Evolutionary conservation across 2,888 invertebrate genomes (phyloP), one percentile per base, ranked within the genome.

Genomic region (Hoplodrina blanda): DNA sequence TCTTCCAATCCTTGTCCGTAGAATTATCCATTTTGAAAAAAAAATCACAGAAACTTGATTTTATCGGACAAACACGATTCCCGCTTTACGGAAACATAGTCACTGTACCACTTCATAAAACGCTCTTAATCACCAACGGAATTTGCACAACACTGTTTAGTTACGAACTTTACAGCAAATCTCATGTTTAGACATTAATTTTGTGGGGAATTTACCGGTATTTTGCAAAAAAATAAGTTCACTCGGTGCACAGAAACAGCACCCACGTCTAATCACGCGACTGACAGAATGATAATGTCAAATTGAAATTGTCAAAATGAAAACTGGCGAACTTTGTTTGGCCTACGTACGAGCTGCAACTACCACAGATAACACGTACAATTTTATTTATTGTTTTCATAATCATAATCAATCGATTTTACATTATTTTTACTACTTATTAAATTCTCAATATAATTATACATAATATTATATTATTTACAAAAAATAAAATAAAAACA

Each of bases 1-100:
- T 93, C 87, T 96, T 96, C 96, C 96, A 96, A 77, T 96, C 96
- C 57, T 91, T 90, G 79, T 95, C 94, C 65, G 88, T 89, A 85
- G 91, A 90, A 71, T 87, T 78, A 85, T 91, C 92, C 95, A 95
- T 95, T 87, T 84, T 89, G 67, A 25, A 66, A 73, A 76, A 46
- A 46, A 80, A 85, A 73, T 55, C 81, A 78, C 75, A 74, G 76
- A 75, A 83, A 82, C 81, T 84, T 74, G 73, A 75, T 62, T 78
- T 67, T 75, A 54, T 65, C 64, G 30, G 50, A 50, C 25, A 61
- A 62, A 76, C 56, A 65, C 50, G 69, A 49, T 80, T 81, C 70
- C 80, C 78, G 73, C 73, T 76, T 84, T 69, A 80, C 77, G 57
- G 63, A 57, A 64, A 80, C 80, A 76, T 80, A 63, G 70, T 77